Conservation (phyloP, 2,797 vertebrate species). For the Tenualosa ilisha region DNA sequence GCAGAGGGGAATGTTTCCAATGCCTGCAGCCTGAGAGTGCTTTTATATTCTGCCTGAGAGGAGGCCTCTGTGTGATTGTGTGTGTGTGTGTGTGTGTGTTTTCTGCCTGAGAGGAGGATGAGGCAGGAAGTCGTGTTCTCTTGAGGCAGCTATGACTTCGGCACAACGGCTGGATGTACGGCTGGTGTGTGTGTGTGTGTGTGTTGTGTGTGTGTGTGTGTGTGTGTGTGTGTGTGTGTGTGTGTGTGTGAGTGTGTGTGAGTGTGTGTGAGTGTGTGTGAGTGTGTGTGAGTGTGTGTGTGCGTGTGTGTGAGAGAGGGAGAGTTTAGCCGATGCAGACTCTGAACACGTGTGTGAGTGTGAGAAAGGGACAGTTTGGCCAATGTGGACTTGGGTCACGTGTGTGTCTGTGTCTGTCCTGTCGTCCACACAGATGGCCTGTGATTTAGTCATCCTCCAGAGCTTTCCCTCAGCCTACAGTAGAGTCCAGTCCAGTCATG, state of each 20-base stretch:
- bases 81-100: conserved; percentile 1
- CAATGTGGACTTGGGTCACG: background rate
- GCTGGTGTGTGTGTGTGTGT: background rate
- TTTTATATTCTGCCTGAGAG: conserved; percentile 18
- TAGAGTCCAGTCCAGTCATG: too few species aligned
- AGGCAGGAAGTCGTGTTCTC: conserved; percentile 11
- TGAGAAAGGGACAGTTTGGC: background rate
- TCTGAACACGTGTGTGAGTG: background rate
- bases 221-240: background rate
- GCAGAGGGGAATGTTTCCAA: conserved; percentile 13
- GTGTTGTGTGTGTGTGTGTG: background rate
- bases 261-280: background rate
- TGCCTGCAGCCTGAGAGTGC: background rate
- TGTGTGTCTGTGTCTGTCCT: background rate
- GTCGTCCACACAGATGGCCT: background rate
- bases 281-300: background rate
- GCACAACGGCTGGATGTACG: background rate
- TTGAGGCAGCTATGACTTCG: background rate
- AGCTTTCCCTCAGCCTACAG: background rate
- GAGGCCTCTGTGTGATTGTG: background rate
- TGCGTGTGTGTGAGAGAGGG: background rate
- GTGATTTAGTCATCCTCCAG: too few species aligned
- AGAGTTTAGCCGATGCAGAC: too few species aligned
- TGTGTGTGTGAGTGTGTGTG: background rate
- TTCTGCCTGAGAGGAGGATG: conserved; percentile 7